A percentile compares a stretch with the other conserved stretches of the same genome.
phyloP scores from a whole-genome alignment of 2,888 invertebrate species.

The Acanthosepion pharaonis region DNA sequence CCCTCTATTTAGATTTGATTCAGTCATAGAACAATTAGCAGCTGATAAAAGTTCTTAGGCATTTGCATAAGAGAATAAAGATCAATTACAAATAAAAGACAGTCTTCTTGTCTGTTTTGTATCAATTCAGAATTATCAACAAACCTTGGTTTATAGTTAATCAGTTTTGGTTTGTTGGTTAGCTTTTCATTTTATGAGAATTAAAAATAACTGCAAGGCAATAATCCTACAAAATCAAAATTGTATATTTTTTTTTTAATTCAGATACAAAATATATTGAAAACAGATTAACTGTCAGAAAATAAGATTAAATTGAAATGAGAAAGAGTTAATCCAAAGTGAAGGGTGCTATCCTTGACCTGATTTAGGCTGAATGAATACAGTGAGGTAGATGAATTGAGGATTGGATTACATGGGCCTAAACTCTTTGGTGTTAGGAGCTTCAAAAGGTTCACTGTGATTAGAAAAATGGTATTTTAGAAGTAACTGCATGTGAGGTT shows the following conservation, averaged over 20 bases:
- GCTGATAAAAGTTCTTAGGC: neutral
- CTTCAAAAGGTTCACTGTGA: neutral
- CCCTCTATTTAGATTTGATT: too few species aligned
- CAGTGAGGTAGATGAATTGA: neutral
- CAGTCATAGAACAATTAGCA: too few species aligned
- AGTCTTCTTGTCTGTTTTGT: too few species aligned
- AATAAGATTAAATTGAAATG: constrained; percentile 33
- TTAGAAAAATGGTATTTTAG: neutral
- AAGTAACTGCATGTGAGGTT: neutral
- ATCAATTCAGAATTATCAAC: too few species aligned
- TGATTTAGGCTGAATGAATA: neutral
- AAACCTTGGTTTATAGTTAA: neutral
- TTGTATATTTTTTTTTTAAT: neutral
- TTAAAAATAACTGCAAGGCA: neutral
- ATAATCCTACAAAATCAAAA: neutral
- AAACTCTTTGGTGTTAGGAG: neutral
- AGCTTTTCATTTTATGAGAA: neutral
- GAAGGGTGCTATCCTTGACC: neutral
- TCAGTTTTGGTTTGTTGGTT: neutral
- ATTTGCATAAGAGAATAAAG: neutral
- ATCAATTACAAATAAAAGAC: neutral
- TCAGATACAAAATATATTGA: neutral
- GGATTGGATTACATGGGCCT: neutral
- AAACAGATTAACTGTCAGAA: constrained; percentile 33
- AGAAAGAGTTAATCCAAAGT: neutral